These are phyloP conservation scores for Incurvaria masculella DNA, from an alignment of 2,888 invertebrate genomes.

Conservation along the genomic window DNA sequence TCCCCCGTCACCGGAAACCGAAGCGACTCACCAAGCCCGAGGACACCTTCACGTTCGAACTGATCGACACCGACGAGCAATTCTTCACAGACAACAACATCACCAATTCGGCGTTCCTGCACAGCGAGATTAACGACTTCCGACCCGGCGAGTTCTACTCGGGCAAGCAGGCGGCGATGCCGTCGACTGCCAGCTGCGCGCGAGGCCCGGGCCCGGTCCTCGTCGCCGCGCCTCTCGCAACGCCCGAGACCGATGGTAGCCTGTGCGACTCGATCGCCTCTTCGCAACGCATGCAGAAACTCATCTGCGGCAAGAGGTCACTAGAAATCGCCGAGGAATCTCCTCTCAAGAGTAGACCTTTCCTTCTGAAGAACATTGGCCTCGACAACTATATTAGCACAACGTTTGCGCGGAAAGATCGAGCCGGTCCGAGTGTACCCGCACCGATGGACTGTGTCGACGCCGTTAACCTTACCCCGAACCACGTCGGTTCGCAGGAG, in stretches of 20 bases:
- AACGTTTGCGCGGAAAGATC: constrained; percentile 52
- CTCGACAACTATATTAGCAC: constrained; percentile 73
- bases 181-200: constrained; percentile 41
- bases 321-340: constrained; percentile 43
- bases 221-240: constrained; percentile 56
- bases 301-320: constrained; percentile 39
- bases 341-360: constrained; percentile 52
- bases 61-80: constrained; percentile 79
- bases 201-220: constrained; percentile 34
- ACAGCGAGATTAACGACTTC: constrained; percentile 42
- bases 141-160: constrained; percentile 52
- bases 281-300: constrained; percentile 47
- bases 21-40: constrained; percentile 63
- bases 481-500: constrained; percentile 45
- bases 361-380: constrained; percentile 65
- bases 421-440: constrained; percentile 27
- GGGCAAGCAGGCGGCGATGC: constrained; percentile 35
- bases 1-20: constrained; percentile 66
- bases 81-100: constrained; percentile 51
- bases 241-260: constrained; percentile 61
- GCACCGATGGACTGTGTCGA: constrained; percentile 22
- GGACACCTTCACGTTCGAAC: constrained; percentile 80
- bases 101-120: constrained; percentile 39
- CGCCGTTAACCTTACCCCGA: constrained; percentile 35
- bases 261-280: constrained; percentile 55